Percentiles rank a stretch among this genome's conserved stretches.
Evolutionary conservation across 2,113 vertebrate species (phyloP).

Genomic region (Campylomormyrus numenius): DNA sequence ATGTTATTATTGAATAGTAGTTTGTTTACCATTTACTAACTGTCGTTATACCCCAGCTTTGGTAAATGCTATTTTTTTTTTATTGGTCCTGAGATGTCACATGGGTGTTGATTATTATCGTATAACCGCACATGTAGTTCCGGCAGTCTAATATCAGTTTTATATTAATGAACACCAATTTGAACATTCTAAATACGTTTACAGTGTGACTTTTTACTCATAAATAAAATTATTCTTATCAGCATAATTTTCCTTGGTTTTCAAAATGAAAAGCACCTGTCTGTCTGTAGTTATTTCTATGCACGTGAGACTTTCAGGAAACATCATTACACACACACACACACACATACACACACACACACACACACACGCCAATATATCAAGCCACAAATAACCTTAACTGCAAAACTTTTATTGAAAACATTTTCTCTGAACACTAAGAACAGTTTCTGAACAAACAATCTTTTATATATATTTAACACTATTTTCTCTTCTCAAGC

Average conservation of each 20-base stretch:
- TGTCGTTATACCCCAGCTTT: no score
- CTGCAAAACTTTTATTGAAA: not conserved
- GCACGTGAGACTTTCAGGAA: no score
- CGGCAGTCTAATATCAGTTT: no score
- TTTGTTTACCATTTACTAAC: not conserved
- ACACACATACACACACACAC: not conserved
- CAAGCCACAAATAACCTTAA: not conserved
- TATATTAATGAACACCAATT: no score
- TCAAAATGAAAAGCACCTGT: no score
- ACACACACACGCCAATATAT: not conserved
- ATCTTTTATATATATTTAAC: no score
- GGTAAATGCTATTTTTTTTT: no score
- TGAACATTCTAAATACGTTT: no score
- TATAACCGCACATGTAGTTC: no score
- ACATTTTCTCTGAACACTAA: not conserved
- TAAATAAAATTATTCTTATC: not conserved
- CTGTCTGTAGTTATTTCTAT: no score
- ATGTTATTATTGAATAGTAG: not conserved
- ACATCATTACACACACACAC: not conserved
- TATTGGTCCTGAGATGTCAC: no score
- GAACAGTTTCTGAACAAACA: not conserved
- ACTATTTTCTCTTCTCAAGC: not conserved
- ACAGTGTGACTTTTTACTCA: not conserved
- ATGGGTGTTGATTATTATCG: no score
- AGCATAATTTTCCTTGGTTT: not conserved